These are phyloP conservation scores for Entomyzon cyanotis DNA, from an alignment of 2,113 vertebrate genomes.

Conservation along the genomic window DNA sequence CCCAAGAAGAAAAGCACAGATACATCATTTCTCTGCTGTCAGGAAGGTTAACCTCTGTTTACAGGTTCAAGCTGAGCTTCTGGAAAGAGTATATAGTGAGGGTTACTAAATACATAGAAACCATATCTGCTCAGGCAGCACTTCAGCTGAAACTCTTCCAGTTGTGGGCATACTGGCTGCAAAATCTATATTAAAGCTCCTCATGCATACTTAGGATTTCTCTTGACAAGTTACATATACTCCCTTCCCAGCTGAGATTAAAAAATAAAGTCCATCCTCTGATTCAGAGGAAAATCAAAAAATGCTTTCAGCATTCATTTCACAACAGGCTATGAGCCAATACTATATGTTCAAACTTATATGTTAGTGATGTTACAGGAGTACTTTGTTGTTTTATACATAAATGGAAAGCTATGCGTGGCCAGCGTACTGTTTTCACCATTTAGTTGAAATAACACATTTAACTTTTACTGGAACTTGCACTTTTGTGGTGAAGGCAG, in stretches of 20 bases:
- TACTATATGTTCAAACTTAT: neutral
- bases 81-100: neutral
- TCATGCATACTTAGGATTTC: neutral
- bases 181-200: neutral
- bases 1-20: neutral
- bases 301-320: neutral
- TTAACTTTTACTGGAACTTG: neutral
- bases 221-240: neutral
- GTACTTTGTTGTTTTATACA: neutral
- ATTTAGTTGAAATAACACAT: neutral
- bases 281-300: neutral
- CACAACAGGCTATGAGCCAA: neutral
- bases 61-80: neutral
- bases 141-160: neutral
- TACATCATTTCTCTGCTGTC: neutral
- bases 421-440: neutral
- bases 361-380: neutral
- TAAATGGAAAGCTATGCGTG: neutral
- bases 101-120: neutral
- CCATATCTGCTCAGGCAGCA: neutral
- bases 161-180: neutral
- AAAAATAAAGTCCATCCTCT: neutral
- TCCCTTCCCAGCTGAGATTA: neutral
- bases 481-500: neutral
- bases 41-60: neutral